Evolutionary conservation across 2,888 invertebrate species (phyloP).

Genomic region (Caenorhabditis panamensis): DNA sequence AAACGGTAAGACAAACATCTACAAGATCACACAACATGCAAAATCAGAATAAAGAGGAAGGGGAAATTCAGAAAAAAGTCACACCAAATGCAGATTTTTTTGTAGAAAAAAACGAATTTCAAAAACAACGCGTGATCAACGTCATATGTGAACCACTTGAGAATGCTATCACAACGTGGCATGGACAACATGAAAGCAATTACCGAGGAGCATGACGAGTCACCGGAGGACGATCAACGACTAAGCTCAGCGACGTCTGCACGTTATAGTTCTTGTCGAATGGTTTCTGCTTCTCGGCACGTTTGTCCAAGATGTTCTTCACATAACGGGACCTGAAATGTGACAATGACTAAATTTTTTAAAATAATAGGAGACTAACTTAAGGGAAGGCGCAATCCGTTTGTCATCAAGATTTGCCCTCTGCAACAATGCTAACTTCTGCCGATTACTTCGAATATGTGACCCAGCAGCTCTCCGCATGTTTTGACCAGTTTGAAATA

Average conservation of each 20-base stretch:
- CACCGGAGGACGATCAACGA: constrained; percentile 56
- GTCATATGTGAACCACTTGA: constrained; percentile 44
- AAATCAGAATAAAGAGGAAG: neutral
- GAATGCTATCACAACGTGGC: constrained; percentile 43
- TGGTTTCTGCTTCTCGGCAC: constrained; percentile 26
- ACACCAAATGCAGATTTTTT: neutral
- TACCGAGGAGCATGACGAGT: constrained; percentile 54
- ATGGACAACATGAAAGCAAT: constrained; percentile 53
- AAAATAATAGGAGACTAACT: neutral
- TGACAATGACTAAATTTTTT: neutral
- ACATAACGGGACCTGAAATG: constrained; percentile 46
- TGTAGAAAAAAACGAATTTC: neutral
- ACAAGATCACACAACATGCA: too few species aligned
- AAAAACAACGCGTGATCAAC: constrained; percentile 34
- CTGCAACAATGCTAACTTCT: constrained; percentile 48
- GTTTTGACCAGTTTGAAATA: neutral
- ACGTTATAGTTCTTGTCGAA: neutral
- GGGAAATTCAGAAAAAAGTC: too few species aligned
- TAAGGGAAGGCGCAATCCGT: constrained; percentile 52
- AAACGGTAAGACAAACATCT: too few species aligned
- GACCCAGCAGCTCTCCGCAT: constrained; percentile 57
- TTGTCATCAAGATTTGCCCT: constrained; percentile 37
- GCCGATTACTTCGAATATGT: constrained; percentile 50
- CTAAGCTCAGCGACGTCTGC: constrained; percentile 16
- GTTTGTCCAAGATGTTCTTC: constrained; percentile 26